Conservation (phyloP, 2,797 vertebrate species). For the Darevskia mixta region DNA sequence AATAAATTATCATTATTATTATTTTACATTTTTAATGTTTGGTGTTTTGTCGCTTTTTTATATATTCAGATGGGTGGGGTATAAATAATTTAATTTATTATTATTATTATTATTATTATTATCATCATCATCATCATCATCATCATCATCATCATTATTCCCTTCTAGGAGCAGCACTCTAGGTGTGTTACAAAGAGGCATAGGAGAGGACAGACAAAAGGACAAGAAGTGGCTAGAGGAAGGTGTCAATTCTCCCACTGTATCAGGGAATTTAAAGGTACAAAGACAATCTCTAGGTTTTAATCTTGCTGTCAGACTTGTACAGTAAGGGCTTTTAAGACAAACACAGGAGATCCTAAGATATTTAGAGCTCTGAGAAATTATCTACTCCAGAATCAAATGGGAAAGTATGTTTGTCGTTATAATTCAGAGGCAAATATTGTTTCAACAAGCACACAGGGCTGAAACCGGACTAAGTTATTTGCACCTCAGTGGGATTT, state of each 20-base stretch:
- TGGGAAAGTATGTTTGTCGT: neutral
- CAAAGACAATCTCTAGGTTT: neutral
- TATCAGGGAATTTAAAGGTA: neutral
- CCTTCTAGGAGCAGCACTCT: neutral
- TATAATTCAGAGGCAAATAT: neutral
- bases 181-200: neutral
- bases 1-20: too few species aligned
- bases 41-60: too few species aligned
- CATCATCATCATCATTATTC: too few species aligned
- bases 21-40: too few species aligned
- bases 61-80: too few species aligned
- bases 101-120: too few species aligned
- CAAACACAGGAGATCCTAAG: neutral
- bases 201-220: neutral
- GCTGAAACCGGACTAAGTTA: too few species aligned
- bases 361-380: neutral
- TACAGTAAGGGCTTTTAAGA: neutral
- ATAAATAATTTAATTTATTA: too few species aligned
- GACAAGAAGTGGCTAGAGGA: neutral
- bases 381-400: neutral
- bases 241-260: neutral
- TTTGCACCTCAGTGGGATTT: too few species aligned
- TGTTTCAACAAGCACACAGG: neutral
- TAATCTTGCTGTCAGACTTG: neutral
- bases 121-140: too few species aligned